Evolutionary conservation across 1,140 invertebrate genomes (phyloP).

Genomic region (Sitodiplosis mosellana): DNA sequence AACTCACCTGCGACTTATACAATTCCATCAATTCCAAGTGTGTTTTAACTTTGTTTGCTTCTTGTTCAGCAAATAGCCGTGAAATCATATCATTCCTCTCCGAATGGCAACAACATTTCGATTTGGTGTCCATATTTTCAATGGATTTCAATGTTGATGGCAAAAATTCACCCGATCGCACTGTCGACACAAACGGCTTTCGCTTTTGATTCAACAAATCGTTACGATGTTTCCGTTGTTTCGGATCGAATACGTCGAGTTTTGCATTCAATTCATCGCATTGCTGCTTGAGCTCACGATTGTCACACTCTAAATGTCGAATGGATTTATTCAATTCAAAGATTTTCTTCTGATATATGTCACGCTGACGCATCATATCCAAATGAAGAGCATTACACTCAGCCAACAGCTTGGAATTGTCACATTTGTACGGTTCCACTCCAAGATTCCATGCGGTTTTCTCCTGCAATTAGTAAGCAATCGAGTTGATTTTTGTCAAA

Average conservation of each 20-base stretch:
- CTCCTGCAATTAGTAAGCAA: constrained; percentile 25
- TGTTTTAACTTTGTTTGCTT: not conserved
- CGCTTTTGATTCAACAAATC: too few species aligned
- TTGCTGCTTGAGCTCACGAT: constrained; percentile 17
- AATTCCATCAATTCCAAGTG: not conserved
- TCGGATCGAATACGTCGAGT: constrained; percentile 7
- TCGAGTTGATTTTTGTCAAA: not conserved
- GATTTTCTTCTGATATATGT: constrained; percentile 18
- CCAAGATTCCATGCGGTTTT: constrained; percentile 31
- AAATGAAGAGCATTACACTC: constrained; percentile 49
- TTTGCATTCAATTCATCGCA: constrained; percentile 15
- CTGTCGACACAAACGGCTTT: constrained; percentile 21
- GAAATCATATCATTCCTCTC: too few species aligned
- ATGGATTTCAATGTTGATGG: constrained; percentile 6
- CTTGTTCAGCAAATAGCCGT: too few species aligned
- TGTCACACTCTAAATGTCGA: constrained; percentile 16
- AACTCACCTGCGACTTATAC: not conserved
- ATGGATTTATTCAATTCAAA: constrained; percentile 15
- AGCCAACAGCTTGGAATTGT: constrained; percentile 38
- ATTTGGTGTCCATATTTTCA: not conserved
- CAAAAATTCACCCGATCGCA: constrained; percentile 13
- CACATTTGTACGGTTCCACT: constrained; percentile 43
- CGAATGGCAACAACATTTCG: not conserved
- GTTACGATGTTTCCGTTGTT: not conserved
- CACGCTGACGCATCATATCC: constrained; percentile 40